phyloP scores from a whole-genome alignment of 2,888 invertebrate genomes.

The Seira sanloemensis region DNA sequence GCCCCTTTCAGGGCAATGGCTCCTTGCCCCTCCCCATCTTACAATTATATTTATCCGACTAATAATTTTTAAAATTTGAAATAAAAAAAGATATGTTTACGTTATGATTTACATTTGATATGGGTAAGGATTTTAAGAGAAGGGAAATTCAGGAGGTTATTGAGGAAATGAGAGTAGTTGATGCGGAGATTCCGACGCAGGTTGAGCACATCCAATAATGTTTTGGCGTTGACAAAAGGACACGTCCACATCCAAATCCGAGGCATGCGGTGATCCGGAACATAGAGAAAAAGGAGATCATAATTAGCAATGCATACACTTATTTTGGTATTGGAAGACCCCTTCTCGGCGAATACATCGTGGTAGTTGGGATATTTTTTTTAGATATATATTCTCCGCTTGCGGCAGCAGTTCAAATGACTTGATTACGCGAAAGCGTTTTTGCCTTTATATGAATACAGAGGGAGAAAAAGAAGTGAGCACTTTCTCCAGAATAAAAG shows the following conservation, averaged over 20 bases:
- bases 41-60: conserved; percentile 56
- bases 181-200: too few relatives aligned
- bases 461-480: too few relatives aligned
- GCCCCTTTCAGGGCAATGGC: conserved; percentile 71
- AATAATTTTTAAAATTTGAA: neutral
- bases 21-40: conserved; percentile 59
- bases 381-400: too few relatives aligned
- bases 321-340: too few relatives aligned
- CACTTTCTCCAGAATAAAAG: too few relatives aligned
- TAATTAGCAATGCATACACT: conserved; percentile 57
- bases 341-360: too few relatives aligned
- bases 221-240: neutral
- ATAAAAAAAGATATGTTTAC: neutral
- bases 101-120: neutral
- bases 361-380: too few relatives aligned
- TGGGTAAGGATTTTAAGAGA: conserved; percentile 5
- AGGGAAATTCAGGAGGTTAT: neutral
- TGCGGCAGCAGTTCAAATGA: too few relatives aligned
- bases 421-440: too few relatives aligned
- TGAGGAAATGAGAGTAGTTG: conserved; percentile 15
- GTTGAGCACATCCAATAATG: too few relatives aligned
- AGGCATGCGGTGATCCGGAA: conserved; percentile 37
- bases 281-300: conserved; percentile 53
- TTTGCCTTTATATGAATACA: too few relatives aligned
- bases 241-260: conserved; percentile 21